Evolutionary conservation across 53 echinoderm and acorn worm species (phyloP).

Genomic region (Echinometra lucunter): DNA sequence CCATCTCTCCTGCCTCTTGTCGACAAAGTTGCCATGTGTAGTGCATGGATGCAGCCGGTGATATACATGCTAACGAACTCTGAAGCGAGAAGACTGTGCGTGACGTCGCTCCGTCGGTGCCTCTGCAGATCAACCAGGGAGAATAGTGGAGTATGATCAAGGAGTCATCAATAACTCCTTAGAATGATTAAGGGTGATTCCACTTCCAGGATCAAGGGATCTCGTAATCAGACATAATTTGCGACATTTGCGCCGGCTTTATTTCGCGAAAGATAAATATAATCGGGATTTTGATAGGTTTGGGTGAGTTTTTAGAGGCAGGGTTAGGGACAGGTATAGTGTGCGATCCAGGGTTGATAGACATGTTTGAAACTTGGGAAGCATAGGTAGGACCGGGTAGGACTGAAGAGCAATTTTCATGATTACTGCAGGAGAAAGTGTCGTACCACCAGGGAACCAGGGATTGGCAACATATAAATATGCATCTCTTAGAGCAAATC

Average conservation of each 20-base stretch:
- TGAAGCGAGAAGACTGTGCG: conserved; percentile 14
- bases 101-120: not conserved
- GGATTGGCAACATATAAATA: too few species aligned
- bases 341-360: not conserved
- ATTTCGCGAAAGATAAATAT: not conserved
- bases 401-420: too few species aligned
- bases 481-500: too few species aligned
- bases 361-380: too few species aligned
- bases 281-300: too few species aligned
- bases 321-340: not conserved
- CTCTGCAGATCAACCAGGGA: not conserved
- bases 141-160: not conserved
- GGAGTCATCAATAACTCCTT: too few species aligned
- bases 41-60: not conserved
- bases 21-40: not conserved
- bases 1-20: not conserved
- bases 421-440: too few species aligned
- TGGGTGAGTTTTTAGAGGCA: not conserved
- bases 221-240: too few species aligned
- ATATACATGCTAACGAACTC: not conserved
- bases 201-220: not conserved
- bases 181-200: too few species aligned
- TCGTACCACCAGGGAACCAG: too few species aligned
- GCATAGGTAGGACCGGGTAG: too few species aligned
- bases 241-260: not conserved